These are phyloP conservation scores for Linnaemya vulpina DNA, from an alignment of 2,888 invertebrate genomes.

Conservation along the genomic window DNA sequence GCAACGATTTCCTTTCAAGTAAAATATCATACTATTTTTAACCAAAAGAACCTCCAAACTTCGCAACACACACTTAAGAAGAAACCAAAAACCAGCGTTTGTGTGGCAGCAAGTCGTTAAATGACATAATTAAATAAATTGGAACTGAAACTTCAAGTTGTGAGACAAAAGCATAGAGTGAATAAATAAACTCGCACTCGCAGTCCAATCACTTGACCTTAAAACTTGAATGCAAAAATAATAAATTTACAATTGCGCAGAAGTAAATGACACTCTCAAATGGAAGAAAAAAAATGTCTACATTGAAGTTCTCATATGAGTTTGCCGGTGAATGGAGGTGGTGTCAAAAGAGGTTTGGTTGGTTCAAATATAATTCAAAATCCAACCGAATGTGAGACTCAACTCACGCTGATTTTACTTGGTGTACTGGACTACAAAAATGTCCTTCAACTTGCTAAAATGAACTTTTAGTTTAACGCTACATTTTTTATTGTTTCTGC, in stretches of 20 bases:
- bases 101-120: slow-evolving; percentile 39
- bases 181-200: slow-evolving; percentile 9
- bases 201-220: slow-evolving; percentile 58
- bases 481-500: no score
- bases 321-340: slow-evolving; percentile 3
- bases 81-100: slow-evolving; percentile 9
- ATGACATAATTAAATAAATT: slow-evolving; percentile 50
- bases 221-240: slow-evolving; percentile 32
- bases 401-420: background rate
- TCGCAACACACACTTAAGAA: background rate
- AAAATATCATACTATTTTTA: slow-evolving; percentile 16
- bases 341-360: slow-evolving; percentile 24
- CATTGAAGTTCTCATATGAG: background rate
- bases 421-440: background rate
- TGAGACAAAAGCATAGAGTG: background rate
- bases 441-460: slow-evolving; percentile 50
- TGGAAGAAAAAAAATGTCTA: background rate
- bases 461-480: slow-evolving; percentile 29
- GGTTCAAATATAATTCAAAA: slow-evolving; percentile 22
- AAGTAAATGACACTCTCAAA: slow-evolving; percentile 39
- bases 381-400: slow-evolving; percentile 14
- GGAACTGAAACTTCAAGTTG: slow-evolving; percentile 19
- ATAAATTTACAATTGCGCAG: slow-evolving; percentile 47
- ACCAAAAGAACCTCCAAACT: slow-evolving; percentile 26
- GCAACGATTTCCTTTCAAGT: background rate